phyloP scores from a whole-genome alignment of 2,797 vertebrate species.

The Phalloptychus januarius region DNA sequence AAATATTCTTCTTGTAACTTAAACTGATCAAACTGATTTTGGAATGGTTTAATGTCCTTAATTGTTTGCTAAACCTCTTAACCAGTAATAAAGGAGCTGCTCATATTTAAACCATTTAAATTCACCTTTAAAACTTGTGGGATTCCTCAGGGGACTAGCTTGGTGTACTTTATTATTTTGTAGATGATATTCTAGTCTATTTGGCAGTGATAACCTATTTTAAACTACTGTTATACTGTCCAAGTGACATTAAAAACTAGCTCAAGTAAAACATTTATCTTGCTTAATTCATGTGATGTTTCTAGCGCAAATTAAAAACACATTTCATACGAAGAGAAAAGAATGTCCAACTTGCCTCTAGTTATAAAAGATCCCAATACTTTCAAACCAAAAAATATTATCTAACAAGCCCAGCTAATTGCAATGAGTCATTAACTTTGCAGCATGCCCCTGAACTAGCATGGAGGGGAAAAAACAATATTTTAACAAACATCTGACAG shows the following conservation, averaged over 20 bases:
- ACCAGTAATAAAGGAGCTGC: neutral
- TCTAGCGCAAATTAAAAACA: neutral
- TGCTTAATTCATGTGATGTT: neutral
- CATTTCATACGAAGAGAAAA: neutral
- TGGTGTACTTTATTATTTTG: neutral
- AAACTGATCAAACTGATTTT: neutral
- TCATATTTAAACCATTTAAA: neutral
- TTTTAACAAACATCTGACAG: no score
- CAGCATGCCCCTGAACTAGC: no score
- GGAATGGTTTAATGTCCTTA: neutral
- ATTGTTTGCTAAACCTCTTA: neutral
- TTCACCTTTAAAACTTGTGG: neutral
- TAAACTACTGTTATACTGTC: neutral
- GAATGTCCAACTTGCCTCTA: neutral
- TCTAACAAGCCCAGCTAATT: neutral
- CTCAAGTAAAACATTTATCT: neutral
- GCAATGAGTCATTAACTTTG: no score
- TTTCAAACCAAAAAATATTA: neutral
- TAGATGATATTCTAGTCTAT: neutral
- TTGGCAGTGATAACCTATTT: neutral
- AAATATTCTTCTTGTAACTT: neutral
- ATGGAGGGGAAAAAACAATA: no score
- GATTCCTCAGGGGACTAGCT: neutral
- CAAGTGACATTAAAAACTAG: neutral
- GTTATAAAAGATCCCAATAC: neutral